Base-by-base conservation (phyloP, 1,140 invertebrate genomes). In the Tetranychus cinnabarinus region DNA sequence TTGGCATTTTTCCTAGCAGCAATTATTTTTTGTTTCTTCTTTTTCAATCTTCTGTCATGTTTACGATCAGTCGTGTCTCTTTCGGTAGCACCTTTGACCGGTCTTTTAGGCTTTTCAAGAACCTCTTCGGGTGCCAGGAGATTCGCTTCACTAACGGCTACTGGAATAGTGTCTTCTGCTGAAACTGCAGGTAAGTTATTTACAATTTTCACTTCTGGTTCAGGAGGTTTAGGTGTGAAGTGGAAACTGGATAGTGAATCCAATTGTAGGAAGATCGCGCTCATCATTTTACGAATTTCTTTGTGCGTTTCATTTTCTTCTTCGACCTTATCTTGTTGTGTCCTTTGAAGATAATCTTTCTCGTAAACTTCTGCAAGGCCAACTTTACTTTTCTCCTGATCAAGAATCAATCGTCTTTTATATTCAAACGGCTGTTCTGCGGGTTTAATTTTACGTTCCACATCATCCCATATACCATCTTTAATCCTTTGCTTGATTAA, bases 361-460 rank as follows among this genome's bases (percentile, higher is more conserved):
- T 97, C 93, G 72, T 98, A 98, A 61, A 98, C 84, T 75, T 97
- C 80, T 2, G 89, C 85, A 47, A 99, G 77, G 66, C 91, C 93
- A 61, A 83, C 74, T 74, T 97, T 96, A 65, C 89, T 93, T 69
- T 98, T 97, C 69, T 93, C 87, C 68, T 93, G 87, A 72, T 97
- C 84, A 33, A 98, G 72, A 0, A 89, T 79, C 47, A 95, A 75
- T 66, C 85, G 80, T 68, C 96, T 96, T 67, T 90, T 91, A 69
- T 85, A 96, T 65, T 88, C 83, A 55, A 83, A 74, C 31, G 85
- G 81, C 56, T 86, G 82, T 61, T 90, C 82, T 0, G 84, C 79
- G 3, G 84, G 83, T 70, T 91, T 92, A 15, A 85, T 78, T 77
- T 95, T 97, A 55, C 83, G 79, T 65, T 82, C 82, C 0, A 96